phyloP scores from a whole-genome alignment of 2,113 vertebrate species.

The Holacanthus passer region DNA sequence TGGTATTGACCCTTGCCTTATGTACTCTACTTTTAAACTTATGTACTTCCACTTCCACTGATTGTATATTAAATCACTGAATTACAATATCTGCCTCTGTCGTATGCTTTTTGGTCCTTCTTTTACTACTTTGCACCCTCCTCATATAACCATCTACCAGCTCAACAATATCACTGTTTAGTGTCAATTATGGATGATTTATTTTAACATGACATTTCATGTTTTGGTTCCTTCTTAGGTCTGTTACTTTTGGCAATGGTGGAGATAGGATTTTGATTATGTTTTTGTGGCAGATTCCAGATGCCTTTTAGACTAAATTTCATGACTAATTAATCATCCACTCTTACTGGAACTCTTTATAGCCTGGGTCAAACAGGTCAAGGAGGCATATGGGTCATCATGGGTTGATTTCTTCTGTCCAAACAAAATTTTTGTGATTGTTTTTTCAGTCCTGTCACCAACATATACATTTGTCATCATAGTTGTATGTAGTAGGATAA shows the following conservation, averaged over 20 bases:
- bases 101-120: too few species aligned
- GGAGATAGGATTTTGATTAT: neutral
- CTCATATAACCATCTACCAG: neutral
- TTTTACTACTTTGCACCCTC: too few species aligned
- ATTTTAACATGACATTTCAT: neutral
- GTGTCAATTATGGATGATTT: neutral
- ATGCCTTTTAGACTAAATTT: neutral
- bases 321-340: neutral
- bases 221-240: neutral
- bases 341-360: neutral
- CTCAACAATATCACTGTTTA: neutral
- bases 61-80: too few species aligned
- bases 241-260: slow-evolving; percentile 4
- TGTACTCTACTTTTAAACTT: too few species aligned
- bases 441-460: neutral
- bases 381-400: too few species aligned
- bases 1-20: too few species aligned
- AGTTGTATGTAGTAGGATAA: neutral
- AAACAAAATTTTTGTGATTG: slow-evolving; percentile 1
- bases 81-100: too few species aligned
- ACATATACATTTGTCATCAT: neutral
- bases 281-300: neutral
- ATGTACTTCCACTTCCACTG: too few species aligned
- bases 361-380: neutral
- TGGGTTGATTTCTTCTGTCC: neutral